Evolutionary conservation across 2,888 invertebrate genomes (phyloP).

Genomic region (Xestobium rufovillosum): DNA sequence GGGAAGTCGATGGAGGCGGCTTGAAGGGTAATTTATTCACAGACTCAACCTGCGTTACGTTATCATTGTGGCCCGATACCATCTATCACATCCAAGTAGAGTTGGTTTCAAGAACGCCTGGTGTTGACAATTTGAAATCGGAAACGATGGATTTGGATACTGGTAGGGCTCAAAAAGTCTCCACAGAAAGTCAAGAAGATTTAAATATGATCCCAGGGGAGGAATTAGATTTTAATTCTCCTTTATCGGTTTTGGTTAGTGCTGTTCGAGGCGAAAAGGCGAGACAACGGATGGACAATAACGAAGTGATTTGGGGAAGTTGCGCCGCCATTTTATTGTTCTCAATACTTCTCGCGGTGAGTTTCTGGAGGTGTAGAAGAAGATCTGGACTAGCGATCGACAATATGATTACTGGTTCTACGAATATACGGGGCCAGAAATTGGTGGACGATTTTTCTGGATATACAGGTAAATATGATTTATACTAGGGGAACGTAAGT

Average conservation of each 20-base stretch:
- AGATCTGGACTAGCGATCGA: conserved; percentile 46
- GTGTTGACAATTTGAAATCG: conserved; percentile 55
- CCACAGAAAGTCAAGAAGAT: conserved; percentile 57
- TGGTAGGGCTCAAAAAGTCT: conserved; percentile 55
- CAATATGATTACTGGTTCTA: conserved; percentile 54
- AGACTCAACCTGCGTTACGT: conserved; percentile 68
- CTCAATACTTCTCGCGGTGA: conserved; percentile 47
- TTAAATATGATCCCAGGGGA: conserved; percentile 47
- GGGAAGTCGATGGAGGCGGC: conserved; percentile 78
- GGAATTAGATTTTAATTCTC: conserved; percentile 45
- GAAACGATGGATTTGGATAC: conserved; percentile 61
- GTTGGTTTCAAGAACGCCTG: conserved; percentile 53
- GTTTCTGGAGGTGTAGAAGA: conserved; percentile 52
- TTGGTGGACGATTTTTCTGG: conserved; percentile 52
- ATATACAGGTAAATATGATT: conserved; percentile 30
- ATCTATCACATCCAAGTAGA: conserved; percentile 74
- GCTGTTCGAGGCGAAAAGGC: conserved; percentile 55
- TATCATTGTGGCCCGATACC: conserved; percentile 75
- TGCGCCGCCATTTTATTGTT: conserved; percentile 48
- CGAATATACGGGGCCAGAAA: conserved; percentile 54
- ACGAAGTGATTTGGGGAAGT: conserved; percentile 53
- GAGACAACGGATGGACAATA: conserved; percentile 48
- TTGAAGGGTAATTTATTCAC: conserved; percentile 75
- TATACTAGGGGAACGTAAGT: conserved; percentile 13
- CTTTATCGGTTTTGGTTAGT: conserved; percentile 55